These are phyloP conservation scores for Podocnemis expansa DNA, from an alignment of 2,113 vertebrate species.

Conservation along the genomic window DNA sequence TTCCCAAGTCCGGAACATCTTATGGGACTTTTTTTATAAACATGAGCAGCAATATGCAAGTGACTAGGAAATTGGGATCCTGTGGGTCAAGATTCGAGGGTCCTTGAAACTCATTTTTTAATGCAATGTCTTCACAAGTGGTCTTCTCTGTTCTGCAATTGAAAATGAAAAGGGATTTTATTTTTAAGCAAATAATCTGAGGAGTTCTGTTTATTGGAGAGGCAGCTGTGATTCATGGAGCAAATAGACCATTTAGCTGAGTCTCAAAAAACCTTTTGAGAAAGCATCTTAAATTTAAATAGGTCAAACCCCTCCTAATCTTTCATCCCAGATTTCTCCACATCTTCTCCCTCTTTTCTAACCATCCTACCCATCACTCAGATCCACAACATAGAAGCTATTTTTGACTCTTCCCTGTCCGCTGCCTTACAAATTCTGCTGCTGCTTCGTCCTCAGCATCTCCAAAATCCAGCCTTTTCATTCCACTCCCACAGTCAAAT, in stretches of 20 bases:
- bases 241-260: not conserved
- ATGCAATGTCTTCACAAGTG: not conserved
- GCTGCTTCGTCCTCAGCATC: not conserved
- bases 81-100: not conserved
- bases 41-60: not conserved
- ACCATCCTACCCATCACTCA: not conserved
- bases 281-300: not conserved
- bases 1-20: not conserved
- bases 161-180: no score
- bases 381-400: not conserved
- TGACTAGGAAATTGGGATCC: not conserved
- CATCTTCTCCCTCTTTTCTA: not conserved
- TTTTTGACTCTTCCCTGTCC: not conserved
- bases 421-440: accelerated
- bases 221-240: not conserved
- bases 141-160: not conserved
- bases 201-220: no score
- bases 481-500: accelerated
- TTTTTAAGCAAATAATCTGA: no score
- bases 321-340: not conserved
- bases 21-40: not conserved
- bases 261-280: not conserved
- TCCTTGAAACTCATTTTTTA: not conserved
- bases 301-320: not conserved
- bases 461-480: accelerated